Evolutionary conservation across 35 echinoderm and acorn worm species (phyloP), one percentile per base, ranked within the genome.

Genomic region (Anneissia japonica): DNA sequence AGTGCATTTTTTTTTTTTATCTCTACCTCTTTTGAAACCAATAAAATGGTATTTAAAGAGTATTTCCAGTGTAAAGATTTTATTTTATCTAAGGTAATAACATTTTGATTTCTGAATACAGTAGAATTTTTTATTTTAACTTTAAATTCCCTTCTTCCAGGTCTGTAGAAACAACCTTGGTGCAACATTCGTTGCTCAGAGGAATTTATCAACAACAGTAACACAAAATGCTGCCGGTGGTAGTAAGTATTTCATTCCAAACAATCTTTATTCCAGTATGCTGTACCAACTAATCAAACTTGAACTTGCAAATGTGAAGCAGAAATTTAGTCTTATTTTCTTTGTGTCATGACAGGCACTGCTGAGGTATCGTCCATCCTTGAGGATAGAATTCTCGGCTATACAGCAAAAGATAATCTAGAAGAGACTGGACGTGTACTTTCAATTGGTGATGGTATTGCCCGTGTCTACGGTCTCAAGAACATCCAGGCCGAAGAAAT

Each of bases 401-500:
- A 91, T 83, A 87, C 92, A 64, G 77, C 96, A 88, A 93, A 99
- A 77, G 96, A 93, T 79, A 93, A 89, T 46, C 76, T 99, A 41
- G 96, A 99, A 86, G 96, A 99, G 81, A 99, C 96, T 36, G 96
- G 96, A 23, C 90, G 96, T 74, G 96, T 99, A 37, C 75, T 99
- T 31, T 92, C 96, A 73, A 99, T 99, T 87, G 96, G 96, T 91
- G 96, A 99, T 87, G 96, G 96, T 92, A 99, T 99, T 73, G 96
- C 96, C 76, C 96, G 96, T 91, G 96, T 99, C 17, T 99, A 99
- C 84, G 96, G 96, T 55, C 89, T 99, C 26, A 90, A 99, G 76
- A 99, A 99, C 64, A 93, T 99, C 81, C 96, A 99, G 83, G 96
- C 96, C 46, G 96, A 99, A 83, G 96, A 99, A 99, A 99, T 99